Base-by-base conservation (phyloP, 2,888 invertebrate genomes). In the Odontothrips loti region DNA sequence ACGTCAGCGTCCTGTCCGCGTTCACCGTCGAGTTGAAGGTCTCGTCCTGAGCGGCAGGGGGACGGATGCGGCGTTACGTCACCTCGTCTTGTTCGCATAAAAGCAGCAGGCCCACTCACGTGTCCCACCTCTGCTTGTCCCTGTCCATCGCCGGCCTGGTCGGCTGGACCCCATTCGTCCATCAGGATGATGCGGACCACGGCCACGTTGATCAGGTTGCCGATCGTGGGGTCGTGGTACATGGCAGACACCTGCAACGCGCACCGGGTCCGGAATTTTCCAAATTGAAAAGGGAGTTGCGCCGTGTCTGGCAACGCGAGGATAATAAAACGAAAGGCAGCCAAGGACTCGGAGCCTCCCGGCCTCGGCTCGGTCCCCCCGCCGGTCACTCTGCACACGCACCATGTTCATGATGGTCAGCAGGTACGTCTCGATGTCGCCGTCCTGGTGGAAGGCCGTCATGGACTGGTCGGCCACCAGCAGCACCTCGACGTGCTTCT, bases 331-430 rank as follows among this genome's bases (percentile, higher is more conserved):
- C 34, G 34, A 43, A 6, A 43, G 34, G 34, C 34, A 43, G 34
- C 34, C 3, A 6, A 6, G 34, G 3, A 43, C 34, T 6, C 34
- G 34, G 34, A 43, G 34, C 34, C n/a, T n/a, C n/a, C n/a, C n/a
- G n/a, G 34, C 34, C 34, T 4, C 34, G 34, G 34, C 6, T 6
- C 34, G 34, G 34, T 6, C 34, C 2, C 34, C 34, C 34, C 34
- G 34, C 34, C 34, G 34, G n/a, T n/a, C n/a, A n/a, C n/a, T n/a
- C 34, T 9, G 12, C 23, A 27, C 43, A 80, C 81, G 91, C 82
- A 90, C 96, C 95, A 96, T 96, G 87, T 96, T 97, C 95, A 96
- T 96, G 84, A 97, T 94, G 80, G 96, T 96, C 81, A 97, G 90
- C 47, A 97, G 91, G 88, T 97, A 96, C 11, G 93, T 94, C 86